Evolutionary conservation across 35 echinoderm and acorn worm genomes (phyloP).

Genomic region (Lytechinus variegatus): DNA sequence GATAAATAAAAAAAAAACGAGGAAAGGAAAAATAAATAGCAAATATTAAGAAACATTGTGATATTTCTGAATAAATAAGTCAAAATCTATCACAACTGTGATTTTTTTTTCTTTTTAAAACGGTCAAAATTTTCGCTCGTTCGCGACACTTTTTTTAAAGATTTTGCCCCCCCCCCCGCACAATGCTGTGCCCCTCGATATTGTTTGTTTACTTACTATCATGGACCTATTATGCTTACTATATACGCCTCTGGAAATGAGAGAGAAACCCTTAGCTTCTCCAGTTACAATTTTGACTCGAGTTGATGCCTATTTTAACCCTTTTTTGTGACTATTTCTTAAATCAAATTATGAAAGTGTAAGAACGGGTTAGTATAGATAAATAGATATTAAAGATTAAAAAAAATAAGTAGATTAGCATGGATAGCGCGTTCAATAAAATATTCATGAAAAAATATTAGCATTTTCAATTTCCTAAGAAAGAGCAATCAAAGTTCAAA

Average conservation of each 20-base stretch:
- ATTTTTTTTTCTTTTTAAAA: no score
- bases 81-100: no score
- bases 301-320: background rate
- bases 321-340: background rate
- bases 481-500: background rate
- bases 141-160: no score
- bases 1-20: no score
- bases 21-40: no score
- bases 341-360: background rate
- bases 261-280: background rate
- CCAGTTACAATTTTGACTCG: background rate
- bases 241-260: background rate
- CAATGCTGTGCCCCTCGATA: no score
- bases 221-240: no score
- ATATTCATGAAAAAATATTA: background rate
- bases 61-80: no score
- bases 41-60: no score
- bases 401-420: background rate
- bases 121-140: no score
- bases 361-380: background rate
- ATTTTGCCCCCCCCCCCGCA: no score
- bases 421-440: background rate
- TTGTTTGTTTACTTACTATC: no score
- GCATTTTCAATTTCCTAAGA: conserved; percentile 3
- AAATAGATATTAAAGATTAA: background rate